Conservation (phyloP, 2,888 invertebrate species). For the Machimus atricapillus region DNA sequence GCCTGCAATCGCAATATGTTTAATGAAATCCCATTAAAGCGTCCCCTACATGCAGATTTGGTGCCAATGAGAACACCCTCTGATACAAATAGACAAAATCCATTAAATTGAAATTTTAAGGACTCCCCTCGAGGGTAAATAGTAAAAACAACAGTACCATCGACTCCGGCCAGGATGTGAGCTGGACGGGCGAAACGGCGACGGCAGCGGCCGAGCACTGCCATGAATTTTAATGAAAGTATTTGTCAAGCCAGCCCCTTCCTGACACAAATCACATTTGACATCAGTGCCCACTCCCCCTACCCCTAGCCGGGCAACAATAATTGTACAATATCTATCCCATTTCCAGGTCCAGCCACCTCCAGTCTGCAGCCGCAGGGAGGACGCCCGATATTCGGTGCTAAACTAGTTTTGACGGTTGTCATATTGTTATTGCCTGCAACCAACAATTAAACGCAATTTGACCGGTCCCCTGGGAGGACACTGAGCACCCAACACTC, state of each 20-base stretch:
- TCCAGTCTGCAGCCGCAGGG: not conserved
- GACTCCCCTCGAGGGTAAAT: constrained; percentile 9
- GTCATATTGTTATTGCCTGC: constrained; percentile 31
- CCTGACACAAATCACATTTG: constrained; percentile 27
- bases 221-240: constrained; percentile 36
- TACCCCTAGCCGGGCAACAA: not conserved
- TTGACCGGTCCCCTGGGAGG: constrained; percentile 5
- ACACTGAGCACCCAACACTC: not conserved
- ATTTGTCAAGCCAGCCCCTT: constrained; percentile 27
- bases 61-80: not conserved
- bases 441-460: constrained; percentile 36
- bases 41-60: not conserved
- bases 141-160: constrained; percentile 1
- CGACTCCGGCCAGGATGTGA: not conserved
- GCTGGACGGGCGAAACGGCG: not conserved
- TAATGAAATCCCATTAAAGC: not conserved
- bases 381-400: not conserved
- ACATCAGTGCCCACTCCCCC: not conserved
- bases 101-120: constrained; percentile 29
- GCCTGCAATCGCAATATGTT: constrained; percentile 10
- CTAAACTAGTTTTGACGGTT: constrained; percentile 30
- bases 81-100: constrained; percentile 13
- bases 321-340: not conserved
- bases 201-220: not conserved
- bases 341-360: not conserved